Conservation (phyloP, 2,888 invertebrate genomes). For the Polydesmus complanatus region DNA sequence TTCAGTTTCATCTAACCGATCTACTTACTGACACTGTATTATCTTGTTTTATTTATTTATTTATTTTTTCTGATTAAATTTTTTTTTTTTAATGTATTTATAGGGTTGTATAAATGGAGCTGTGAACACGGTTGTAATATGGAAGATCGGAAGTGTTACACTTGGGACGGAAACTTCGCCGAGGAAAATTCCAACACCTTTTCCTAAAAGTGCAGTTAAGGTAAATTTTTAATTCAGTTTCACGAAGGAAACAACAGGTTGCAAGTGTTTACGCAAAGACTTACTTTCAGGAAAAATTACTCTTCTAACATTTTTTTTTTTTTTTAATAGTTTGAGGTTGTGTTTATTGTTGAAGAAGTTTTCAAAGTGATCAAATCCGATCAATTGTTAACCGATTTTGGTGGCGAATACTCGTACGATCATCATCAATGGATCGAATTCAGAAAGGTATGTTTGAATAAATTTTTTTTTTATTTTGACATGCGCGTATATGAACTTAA, state of each 20-base stretch:
- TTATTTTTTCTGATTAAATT: not conserved
- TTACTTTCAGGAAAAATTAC: too few species aligned
- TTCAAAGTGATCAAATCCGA: slow-evolving; percentile 29
- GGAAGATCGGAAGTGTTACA: not conserved
- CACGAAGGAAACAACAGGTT: too few species aligned
- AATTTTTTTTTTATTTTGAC: too few species aligned
- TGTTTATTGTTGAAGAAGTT: slow-evolving; percentile 26
- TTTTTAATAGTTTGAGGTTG: slow-evolving; percentile 27
- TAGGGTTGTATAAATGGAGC: slow-evolving; percentile 28
- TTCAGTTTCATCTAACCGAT: too few species aligned
- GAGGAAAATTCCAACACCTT: slow-evolving; percentile 9
- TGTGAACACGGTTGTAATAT: slow-evolving; percentile 27
- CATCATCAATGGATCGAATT: slow-evolving; percentile 61
- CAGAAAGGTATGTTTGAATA: slow-evolving; percentile 47
- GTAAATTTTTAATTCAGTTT: slow-evolving; percentile 6
- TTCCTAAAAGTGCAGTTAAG: slow-evolving; percentile 19
- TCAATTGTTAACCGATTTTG: slow-evolving; percentile 41
- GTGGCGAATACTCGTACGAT: slow-evolving; percentile 50
- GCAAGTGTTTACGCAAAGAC: not conserved
- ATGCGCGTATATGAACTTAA: too few species aligned
- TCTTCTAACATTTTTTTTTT: too few species aligned
- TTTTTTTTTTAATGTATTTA: slow-evolving; percentile 13
- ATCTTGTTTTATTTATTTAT: not conserved
- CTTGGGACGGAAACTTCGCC: slow-evolving; percentile 7
- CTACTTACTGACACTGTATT: not conserved